A percentile compares a stretch with the other conserved stretches of the same genome.
These are phyloP conservation scores for Ochropleura leucogaster DNA, from an alignment of 2,888 invertebrate genomes.

Conservation along the genomic window DNA sequence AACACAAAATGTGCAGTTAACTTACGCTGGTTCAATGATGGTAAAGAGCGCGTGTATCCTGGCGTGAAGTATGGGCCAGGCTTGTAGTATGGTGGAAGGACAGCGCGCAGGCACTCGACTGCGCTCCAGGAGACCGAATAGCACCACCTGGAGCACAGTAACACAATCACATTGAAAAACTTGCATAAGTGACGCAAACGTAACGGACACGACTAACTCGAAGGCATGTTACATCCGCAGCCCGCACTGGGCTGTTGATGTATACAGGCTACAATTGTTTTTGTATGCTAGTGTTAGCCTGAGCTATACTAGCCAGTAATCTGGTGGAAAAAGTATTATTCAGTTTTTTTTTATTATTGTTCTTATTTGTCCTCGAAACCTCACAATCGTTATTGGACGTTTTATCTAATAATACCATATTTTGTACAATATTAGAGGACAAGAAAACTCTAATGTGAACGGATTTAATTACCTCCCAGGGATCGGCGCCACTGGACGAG, in stretches of 20 bases:
- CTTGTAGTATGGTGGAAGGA: conserved; percentile 96
- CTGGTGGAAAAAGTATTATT: not conserved
- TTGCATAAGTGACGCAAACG: not conserved
- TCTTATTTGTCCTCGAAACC: not conserved
- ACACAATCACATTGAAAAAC: not conserved
- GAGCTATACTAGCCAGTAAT: not conserved
- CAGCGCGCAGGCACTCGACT: conserved; percentile 95
- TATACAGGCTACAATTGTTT: not conserved
- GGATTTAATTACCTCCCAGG: conserved; percentile 93
- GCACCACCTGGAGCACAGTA: conserved; percentile 89
- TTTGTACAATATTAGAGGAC: not conserved
- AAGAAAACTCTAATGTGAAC: not conserved
- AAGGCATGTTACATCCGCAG: not conserved
- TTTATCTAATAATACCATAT: not conserved
- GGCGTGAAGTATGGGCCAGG: conserved; percentile 98
- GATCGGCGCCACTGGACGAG: conserved; percentile 92
- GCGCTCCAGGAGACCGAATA: conserved; percentile 97
- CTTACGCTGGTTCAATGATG: conserved; percentile 98
- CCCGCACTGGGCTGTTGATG: not conserved
- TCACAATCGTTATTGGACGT: not conserved
- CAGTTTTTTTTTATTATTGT: no score
- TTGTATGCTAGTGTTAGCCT: not conserved
- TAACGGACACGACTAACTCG: not conserved
- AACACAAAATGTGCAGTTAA: conserved; percentile 55
- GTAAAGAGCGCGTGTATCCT: conserved; percentile 97